Conservation (phyloP, 2,797 vertebrate species). For the Lutjanus campechanus region DNA sequence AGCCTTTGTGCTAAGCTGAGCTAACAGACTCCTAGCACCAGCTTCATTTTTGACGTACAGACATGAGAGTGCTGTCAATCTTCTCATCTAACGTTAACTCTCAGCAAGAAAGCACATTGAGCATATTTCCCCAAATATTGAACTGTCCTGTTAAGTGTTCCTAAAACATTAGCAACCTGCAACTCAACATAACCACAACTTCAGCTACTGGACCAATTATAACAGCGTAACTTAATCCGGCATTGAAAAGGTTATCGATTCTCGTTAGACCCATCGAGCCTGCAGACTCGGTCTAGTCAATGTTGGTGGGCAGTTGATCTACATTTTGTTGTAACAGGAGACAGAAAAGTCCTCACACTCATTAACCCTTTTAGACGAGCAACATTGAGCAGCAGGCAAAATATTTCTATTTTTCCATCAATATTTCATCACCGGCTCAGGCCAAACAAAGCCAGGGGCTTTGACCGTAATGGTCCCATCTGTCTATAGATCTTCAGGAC, state of each 20-base stretch:
- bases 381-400: constrained; percentile 86
- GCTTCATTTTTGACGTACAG: no score
- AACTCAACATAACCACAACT: constrained; percentile 3
- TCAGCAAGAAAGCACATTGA: background rate
- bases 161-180: background rate
- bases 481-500: constrained; percentile 85
- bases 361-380: constrained; percentile 86
- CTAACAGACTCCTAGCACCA: no score
- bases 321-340: constrained; percentile 83
- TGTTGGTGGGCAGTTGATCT: constrained; percentile 62
- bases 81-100: background rate
- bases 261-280: constrained; percentile 52
- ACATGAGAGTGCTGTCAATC: background rate
- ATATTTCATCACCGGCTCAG: constrained; percentile 89
- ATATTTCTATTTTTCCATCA: constrained; percentile 92
- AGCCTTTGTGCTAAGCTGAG: no score
- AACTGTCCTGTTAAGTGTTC: background rate
- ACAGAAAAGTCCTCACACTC: constrained; percentile 78
- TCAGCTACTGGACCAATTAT: constrained; percentile 28
- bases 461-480: constrained; percentile 88
- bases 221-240: constrained; percentile 69
- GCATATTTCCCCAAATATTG: background rate
- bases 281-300: constrained; percentile 67
- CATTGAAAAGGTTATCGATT: constrained; percentile 78
- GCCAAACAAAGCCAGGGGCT: constrained; percentile 86